Evolutionary conservation across 2,888 invertebrate species (phyloP).

Genomic region (Ametastegia equiseti): DNA sequence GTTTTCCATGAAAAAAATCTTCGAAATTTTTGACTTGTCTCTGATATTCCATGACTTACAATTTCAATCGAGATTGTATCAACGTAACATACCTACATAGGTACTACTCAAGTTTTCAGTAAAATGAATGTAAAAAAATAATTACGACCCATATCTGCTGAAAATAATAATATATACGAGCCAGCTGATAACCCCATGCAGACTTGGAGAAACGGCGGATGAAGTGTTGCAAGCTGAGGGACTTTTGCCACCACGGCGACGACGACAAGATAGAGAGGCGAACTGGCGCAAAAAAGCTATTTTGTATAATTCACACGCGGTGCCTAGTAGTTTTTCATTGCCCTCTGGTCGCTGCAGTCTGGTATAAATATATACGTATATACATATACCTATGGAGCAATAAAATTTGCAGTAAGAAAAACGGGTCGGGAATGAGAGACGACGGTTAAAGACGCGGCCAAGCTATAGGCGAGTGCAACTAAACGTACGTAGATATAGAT

Average conservation of each 20-base stretch:
- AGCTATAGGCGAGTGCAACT: too few relatives aligned
- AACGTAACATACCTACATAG: too few relatives aligned
- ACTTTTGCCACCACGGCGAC: neutral
- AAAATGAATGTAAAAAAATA: too few relatives aligned
- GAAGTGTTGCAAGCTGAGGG: constrained; percentile 46
- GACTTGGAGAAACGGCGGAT: constrained; percentile 25
- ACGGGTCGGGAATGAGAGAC: neutral
- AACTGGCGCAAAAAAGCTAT: constrained; percentile 28
- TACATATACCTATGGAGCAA: too few relatives aligned
- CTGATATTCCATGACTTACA: too few relatives aligned
- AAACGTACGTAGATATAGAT: neutral
- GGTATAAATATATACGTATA: too few relatives aligned
- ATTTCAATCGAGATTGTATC: too few relatives aligned
- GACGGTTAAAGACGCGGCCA: neutral
- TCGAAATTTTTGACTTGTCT: too few relatives aligned
- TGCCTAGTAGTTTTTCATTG: constrained; percentile 5
- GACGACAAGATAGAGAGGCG: constrained; percentile 15
- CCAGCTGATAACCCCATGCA: neutral
- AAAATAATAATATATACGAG: neutral
- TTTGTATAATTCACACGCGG: constrained; percentile 38
- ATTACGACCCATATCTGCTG: neutral
- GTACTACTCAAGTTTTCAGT: too few relatives aligned
- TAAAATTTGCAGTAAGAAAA: constrained; percentile 18
- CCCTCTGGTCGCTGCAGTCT: neutral
- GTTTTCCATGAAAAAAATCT: too few relatives aligned